Evolutionary conservation across 2,113 vertebrate species (phyloP).

Genomic region (Cottus gobio): DNA sequence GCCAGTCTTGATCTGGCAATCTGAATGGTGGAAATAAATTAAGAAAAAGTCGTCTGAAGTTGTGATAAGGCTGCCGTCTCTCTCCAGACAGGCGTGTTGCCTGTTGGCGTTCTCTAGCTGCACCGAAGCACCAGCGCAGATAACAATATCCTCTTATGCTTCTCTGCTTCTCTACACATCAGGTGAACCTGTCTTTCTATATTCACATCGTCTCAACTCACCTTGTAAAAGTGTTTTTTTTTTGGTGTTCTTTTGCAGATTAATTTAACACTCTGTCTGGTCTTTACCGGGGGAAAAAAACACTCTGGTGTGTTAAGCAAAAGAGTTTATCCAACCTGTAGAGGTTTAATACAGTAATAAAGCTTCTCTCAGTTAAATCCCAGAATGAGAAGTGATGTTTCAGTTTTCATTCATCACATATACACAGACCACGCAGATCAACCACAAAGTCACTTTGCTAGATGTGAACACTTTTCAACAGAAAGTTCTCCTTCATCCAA

Average conservation of each 20-base stretch:
- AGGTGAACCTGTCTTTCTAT: slow-evolving; percentile 32
- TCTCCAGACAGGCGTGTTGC: slow-evolving; percentile 44
- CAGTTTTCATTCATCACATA: neutral
- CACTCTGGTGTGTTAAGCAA: neutral
- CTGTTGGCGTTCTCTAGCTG: slow-evolving; percentile 40
- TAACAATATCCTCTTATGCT: slow-evolving; percentile 66
- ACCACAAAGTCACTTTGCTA: neutral
- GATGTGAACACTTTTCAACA: neutral
- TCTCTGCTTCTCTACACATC: slow-evolving; percentile 44
- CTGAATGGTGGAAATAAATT: slow-evolving; percentile 64
- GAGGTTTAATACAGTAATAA: neutral
- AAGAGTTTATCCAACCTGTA: slow-evolving; percentile 4
- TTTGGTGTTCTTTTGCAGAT: neutral
- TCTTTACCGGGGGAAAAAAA: neutral
- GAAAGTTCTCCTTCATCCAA: slow-evolving; percentile 1
- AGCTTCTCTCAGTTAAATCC: slow-evolving; percentile 8
- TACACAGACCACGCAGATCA: slow-evolving; percentile 3
- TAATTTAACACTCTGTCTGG: slow-evolving; percentile 4
- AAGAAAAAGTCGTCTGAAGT: slow-evolving; percentile 59
- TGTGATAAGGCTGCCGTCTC: slow-evolving; percentile 63
- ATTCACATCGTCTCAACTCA: slow-evolving; percentile 5
- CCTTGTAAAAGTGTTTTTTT: slow-evolving; percentile 9
- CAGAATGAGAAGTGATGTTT: neutral
- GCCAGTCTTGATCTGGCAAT: slow-evolving; percentile 70
- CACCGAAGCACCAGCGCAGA: slow-evolving; percentile 45